Percentiles rank a stretch among this genome's conserved stretches.
phyloP scores from a whole-genome alignment of 92 coral and sea anemone genomes.

The Nematostella vectensis region DNA sequence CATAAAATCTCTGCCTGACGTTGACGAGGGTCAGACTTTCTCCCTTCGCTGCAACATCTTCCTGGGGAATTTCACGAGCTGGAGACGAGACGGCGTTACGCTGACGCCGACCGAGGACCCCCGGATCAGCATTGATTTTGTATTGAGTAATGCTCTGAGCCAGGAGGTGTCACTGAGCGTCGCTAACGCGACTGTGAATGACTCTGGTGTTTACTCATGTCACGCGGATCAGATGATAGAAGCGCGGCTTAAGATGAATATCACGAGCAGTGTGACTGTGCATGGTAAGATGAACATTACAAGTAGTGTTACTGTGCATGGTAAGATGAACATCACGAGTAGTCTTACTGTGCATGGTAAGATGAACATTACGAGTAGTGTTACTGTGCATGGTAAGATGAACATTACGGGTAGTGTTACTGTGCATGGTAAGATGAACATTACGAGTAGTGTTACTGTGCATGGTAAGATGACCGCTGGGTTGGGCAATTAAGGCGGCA shows the following conservation, averaged over 20 bases:
- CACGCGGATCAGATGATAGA: conserved; percentile 8
- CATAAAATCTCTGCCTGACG: conserved; percentile 2
- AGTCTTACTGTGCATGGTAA: conserved; percentile 30
- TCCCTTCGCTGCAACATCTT: conserved; percentile 1
- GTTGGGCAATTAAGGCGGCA: too few relatives aligned
- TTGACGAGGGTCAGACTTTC: conserved; percentile 14
- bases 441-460: not conserved
- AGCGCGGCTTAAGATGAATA: not conserved
- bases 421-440: not conserved
- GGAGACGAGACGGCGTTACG: conserved; percentile 3
- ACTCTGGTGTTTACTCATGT: conserved; percentile 40
- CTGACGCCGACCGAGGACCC: conserved; percentile 1
- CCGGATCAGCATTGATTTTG: not conserved
- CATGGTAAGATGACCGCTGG: not conserved
- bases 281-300: conserved; percentile 36
- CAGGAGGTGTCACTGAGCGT: conserved; percentile 7
- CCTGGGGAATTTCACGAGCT: conserved; percentile 10
- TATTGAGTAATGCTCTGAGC: not conserved
- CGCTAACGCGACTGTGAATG: conserved; percentile 14
- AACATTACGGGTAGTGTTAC: not conserved
- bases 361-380: conserved; percentile 6
- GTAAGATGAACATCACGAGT: conserved; percentile 27
- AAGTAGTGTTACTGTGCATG: conserved; percentile 11
- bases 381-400: conserved; percentile 36
- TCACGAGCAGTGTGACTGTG: conserved; percentile 8